These are phyloP conservation scores for Beris chalybata DNA, from an alignment of 2,888 invertebrate genomes.

Conservation along the genomic window DNA sequence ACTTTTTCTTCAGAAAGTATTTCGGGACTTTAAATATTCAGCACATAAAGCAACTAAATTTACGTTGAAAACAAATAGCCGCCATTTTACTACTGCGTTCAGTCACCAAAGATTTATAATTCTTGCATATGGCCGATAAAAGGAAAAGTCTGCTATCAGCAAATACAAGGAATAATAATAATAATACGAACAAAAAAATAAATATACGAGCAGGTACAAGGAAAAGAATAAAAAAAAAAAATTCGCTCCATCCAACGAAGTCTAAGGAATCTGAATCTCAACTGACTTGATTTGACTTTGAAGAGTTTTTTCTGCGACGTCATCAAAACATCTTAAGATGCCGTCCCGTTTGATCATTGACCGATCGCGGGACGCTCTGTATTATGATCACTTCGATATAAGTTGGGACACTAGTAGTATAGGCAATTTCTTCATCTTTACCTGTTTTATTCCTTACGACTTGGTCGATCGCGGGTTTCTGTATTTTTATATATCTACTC, in stretches of 20 bases:
- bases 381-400: neutral
- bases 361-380: slow-evolving; percentile 34
- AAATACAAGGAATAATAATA: neutral
- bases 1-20: too few relatives aligned
- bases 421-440: slow-evolving; percentile 28
- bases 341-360: slow-evolving; percentile 43
- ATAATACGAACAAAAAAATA: neutral
- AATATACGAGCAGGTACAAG: neutral
- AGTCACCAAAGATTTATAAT: neutral
- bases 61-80: too few relatives aligned
- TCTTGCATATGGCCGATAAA: neutral
- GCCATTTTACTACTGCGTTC: too few relatives aligned
- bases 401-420: too few relatives aligned
- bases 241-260: slow-evolving; percentile 22
- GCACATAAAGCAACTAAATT: too few relatives aligned
- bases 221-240: neutral
- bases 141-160: neutral
- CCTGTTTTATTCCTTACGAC: slow-evolving; percentile 8
- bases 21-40: too few relatives aligned
- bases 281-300: slow-evolving; percentile 43
- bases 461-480: too few relatives aligned
- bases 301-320: slow-evolving; percentile 42
- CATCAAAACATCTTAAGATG: slow-evolving; percentile 44
- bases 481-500: too few relatives aligned
- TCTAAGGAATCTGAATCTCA: slow-evolving; percentile 38